Percentiles rank a stretch among this genome's conserved stretches.
Conservation (phyloP, 2,888 invertebrate genomes). For the Rhagonycha fulva region DNA sequence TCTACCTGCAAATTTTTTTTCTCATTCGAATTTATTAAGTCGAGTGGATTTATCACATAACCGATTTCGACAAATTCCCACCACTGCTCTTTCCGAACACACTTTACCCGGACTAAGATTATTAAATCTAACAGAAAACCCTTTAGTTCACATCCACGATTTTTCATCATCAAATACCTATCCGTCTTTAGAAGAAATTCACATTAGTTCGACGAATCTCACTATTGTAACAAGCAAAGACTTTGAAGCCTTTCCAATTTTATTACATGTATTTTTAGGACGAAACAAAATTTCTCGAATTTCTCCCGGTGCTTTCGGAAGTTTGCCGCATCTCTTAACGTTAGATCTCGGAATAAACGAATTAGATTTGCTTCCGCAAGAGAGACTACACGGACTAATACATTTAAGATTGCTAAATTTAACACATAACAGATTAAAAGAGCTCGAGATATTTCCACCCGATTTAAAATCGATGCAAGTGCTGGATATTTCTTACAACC, state of each 20-base stretch:
- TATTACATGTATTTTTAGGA: slow-evolving; percentile 74
- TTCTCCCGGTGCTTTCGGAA: slow-evolving; percentile 83
- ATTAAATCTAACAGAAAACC: slow-evolving; percentile 84
- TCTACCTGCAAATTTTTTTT: slow-evolving; percentile 80
- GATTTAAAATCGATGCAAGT: slow-evolving; percentile 79
- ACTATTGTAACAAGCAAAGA: slow-evolving; percentile 83
- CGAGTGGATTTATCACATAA: slow-evolving; percentile 80
- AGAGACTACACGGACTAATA: slow-evolving; percentile 78
- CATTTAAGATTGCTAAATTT: slow-evolving; percentile 77
- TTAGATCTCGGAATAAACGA: slow-evolving; percentile 84
- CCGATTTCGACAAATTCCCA: slow-evolving; percentile 79
- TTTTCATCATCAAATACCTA: slow-evolving; percentile 71
- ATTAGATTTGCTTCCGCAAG: slow-evolving; percentile 80
- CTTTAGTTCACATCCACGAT: slow-evolving; percentile 75
- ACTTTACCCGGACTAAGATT: slow-evolving; percentile 73
- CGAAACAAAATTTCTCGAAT: slow-evolving; percentile 77
- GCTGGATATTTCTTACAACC: slow-evolving; percentile 82
- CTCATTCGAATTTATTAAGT: slow-evolving; percentile 70
- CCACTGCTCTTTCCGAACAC: slow-evolving; percentile 73
- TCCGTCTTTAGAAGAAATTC: slow-evolving; percentile 79
- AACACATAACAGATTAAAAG: slow-evolving; percentile 80
- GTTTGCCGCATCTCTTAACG: slow-evolving; percentile 73
- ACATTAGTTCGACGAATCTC: slow-evolving; percentile 79
- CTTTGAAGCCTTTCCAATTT: slow-evolving; percentile 80
- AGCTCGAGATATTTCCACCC: slow-evolving; percentile 78